Percentiles rank a stretch among this genome's conserved stretches.
These are phyloP conservation scores for Sporophila hypoxantha DNA, from an alignment of 2,113 vertebrate genomes.

Conservation along the genomic window DNA sequence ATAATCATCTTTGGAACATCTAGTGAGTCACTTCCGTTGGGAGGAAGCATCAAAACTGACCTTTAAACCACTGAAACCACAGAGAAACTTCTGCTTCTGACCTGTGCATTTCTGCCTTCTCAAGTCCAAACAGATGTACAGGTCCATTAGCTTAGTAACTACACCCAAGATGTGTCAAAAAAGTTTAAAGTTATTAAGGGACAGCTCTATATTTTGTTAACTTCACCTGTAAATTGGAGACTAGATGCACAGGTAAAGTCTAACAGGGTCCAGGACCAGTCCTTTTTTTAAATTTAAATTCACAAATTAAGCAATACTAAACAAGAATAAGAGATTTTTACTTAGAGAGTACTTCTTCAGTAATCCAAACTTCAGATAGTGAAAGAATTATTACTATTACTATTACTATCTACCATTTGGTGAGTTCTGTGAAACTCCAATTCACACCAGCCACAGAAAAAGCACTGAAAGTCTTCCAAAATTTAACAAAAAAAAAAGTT, in stretches of 20 bases:
- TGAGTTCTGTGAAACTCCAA: neutral
- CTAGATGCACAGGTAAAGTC: neutral
- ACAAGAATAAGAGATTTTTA: neutral
- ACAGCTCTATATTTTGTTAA: neutral
- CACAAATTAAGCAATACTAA: neutral
- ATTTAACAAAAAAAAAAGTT: neutral
- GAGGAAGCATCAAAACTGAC: neutral
- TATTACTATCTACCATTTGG: neutral
- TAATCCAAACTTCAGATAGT: neutral
- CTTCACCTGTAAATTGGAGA: neutral
- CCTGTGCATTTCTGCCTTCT: neutral
- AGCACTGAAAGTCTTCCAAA: neutral
- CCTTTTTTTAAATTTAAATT: neutral
- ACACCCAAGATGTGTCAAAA: neutral
- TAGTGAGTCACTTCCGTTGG: accelerated
- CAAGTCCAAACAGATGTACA: neutral
- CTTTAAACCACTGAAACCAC: neutral
- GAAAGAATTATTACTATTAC: neutral
- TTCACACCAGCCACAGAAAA: neutral
- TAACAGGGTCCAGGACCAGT: neutral
- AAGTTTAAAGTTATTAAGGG: neutral
- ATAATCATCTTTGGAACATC: neutral
- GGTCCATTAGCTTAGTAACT: neutral
- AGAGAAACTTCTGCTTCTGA: neutral
- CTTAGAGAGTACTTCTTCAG: neutral